Percentiles rank a stretch among this genome's conserved stretches.
Evolutionary conservation across 1,140 invertebrate genomes (phyloP).

Genomic region (Ptiloglossa arizonensis): DNA sequence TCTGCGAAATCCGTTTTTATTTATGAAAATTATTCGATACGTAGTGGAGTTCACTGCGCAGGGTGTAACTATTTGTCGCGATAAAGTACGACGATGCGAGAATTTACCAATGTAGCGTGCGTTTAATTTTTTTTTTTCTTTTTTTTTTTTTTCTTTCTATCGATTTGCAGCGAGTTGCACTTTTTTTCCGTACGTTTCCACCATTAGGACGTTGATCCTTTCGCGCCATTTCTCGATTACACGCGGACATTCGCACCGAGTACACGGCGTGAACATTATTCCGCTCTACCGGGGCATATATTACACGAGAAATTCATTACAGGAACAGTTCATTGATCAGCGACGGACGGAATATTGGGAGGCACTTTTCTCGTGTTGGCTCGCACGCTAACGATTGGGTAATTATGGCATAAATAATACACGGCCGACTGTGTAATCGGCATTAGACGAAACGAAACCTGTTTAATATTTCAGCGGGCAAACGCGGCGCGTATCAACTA

Average conservation of each 20-base stretch:
- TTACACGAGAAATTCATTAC: constrained; percentile 51
- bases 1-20: not conserved
- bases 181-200: not conserved
- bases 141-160: not conserved
- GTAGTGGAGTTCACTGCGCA: not conserved
- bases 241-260: constrained; percentile 14
- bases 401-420: constrained; percentile 53
- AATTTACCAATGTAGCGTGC: not conserved
- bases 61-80: not conserved
- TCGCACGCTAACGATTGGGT: constrained; percentile 19
- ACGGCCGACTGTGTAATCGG: not conserved
- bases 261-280: not conserved
- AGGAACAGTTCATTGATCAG: constrained; percentile 33
- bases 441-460: constrained; percentile 32
- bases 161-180: not conserved
- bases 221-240: constrained; percentile 29
- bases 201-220: constrained; percentile 19
- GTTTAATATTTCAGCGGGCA: constrained; percentile 32
- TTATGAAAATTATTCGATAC: too few relatives aligned
- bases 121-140: not conserved
- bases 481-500: not conserved
- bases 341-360: constrained; percentile 27
- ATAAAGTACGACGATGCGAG: not conserved
- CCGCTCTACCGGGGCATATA: not conserved
- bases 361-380: constrained; percentile 22